phyloP scores from a whole-genome alignment of 2,888 invertebrate species.

The Alitta virens region DNA sequence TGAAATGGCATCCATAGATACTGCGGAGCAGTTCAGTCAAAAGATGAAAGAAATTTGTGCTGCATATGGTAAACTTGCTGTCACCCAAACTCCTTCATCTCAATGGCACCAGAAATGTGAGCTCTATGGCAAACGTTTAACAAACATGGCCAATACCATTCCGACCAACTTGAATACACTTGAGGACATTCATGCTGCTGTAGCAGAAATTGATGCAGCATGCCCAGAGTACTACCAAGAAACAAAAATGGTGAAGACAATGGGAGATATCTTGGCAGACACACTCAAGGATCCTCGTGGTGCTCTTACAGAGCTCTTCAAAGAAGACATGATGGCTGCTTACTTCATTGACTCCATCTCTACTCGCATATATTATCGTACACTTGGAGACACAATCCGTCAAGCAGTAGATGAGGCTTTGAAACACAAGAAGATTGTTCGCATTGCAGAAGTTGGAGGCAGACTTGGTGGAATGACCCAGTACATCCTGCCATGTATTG shows the following conservation, averaged over 20 bases:
- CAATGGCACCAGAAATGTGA: background rate
- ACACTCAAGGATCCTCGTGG: conserved; percentile 8
- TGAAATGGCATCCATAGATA: background rate
- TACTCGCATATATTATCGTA: conserved; percentile 11
- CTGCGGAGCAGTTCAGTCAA: background rate
- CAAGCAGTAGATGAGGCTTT: conserved; percentile 4
- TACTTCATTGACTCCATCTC: conserved; percentile 17
- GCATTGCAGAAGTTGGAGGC: conserved; percentile 16
- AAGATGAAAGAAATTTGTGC: background rate
- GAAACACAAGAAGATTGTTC: conserved; percentile 10
- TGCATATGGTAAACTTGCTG: conserved; percentile 5
- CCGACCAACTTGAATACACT: conserved; percentile 1
- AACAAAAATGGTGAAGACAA: conserved; percentile 7
- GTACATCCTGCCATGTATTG: conserved; percentile 3
- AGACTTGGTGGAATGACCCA: conserved; percentile 15
- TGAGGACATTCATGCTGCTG: too few species aligned
- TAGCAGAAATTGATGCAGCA: background rate
- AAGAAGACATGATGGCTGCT: conserved; percentile 9
- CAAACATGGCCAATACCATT: conserved; percentile 1
- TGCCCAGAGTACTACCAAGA: conserved; percentile 8
- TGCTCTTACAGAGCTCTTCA: conserved; percentile 15
- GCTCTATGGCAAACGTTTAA: background rate
- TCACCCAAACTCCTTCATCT: background rate
- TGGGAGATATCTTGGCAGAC: conserved; percentile 11
- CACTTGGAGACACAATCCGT: conserved; percentile 3